These are phyloP conservation scores for Lanistes nyassanus DNA, from an alignment of 1,140 invertebrate genomes.

Conservation along the genomic window DNA sequence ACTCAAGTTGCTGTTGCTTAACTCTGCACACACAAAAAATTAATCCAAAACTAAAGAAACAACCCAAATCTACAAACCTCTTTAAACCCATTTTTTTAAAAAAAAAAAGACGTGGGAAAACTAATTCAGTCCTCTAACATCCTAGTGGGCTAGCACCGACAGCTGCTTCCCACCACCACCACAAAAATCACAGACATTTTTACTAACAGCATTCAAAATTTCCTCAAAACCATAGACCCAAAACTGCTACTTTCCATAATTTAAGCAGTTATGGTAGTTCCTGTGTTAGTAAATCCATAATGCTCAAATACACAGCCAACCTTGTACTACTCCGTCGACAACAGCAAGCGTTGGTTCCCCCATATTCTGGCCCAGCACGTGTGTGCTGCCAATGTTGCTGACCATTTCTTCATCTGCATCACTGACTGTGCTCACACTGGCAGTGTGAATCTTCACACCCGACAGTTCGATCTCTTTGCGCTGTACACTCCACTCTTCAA, in stretches of 20 bases:
- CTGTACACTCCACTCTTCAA: background rate
- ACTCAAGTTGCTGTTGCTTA: constrained; percentile 43
- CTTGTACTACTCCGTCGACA: constrained; percentile 47
- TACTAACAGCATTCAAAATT: background rate
- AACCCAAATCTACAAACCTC: too few species aligned
- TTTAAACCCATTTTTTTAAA: too few species aligned
- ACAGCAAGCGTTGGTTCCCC: constrained; percentile 42
- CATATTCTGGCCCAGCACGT: constrained; percentile 55
- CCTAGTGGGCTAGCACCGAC: too few species aligned
- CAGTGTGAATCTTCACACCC: constrained; percentile 52
- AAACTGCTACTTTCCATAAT: background rate
- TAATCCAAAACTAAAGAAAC: background rate
- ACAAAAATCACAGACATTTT: too few species aligned
- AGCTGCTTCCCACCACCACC: too few species aligned
- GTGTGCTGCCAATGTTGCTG: constrained; percentile 56
- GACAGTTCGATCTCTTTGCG: constrained; percentile 28
- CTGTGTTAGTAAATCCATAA: too few species aligned
- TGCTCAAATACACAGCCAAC: constrained; percentile 13
- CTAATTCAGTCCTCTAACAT: too few species aligned
- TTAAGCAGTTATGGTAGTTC: background rate
- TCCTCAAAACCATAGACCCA: background rate
- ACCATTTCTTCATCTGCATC: constrained; percentile 48
- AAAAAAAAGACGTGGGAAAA: too few species aligned
- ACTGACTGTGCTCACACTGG: constrained; percentile 52
- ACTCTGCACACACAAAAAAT: constrained; percentile 45